Percentiles rank a stretch among this genome's conserved stretches.
Evolutionary conservation across 1,140 invertebrate species (phyloP).

Genomic region (Bombus impatiens): DNA sequence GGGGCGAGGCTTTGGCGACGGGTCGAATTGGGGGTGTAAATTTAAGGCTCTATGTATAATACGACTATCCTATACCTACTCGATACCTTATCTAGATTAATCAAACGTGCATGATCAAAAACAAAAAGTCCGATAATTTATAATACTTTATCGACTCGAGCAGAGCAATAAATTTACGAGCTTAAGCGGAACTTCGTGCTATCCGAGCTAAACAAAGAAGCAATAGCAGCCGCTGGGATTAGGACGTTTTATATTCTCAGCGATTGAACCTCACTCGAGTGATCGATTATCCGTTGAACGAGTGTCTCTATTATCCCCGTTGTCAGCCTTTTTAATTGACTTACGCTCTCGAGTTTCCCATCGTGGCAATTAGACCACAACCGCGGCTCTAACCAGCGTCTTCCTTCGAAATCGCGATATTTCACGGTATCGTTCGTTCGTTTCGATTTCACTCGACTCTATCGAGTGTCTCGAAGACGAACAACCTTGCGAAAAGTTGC

Average conservation of each 20-base stretch:
- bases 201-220: background rate
- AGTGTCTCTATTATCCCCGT: background rate
- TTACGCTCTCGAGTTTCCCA: background rate
- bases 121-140: background rate
- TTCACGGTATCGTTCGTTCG: background rate
- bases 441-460: background rate
- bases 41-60: background rate
- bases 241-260: background rate
- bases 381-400: background rate
- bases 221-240: background rate
- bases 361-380: background rate
- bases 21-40: background rate
- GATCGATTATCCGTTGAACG: slow-evolving; percentile 28
- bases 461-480: background rate
- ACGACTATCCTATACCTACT: too few species aligned
- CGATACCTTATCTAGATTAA: too few species aligned
- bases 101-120: background rate
- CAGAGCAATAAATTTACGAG: background rate
- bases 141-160: too few species aligned
- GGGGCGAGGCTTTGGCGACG: background rate
- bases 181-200: background rate
- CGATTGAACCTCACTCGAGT: slow-evolving; percentile 9
- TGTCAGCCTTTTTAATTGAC: slow-evolving; percentile 8
- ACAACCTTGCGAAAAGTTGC: background rate
- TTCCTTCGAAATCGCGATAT: background rate